Evolutionary conservation across 2,797 vertebrate species (phyloP).

Genomic region (Sternarchorhynchus goeldii): DNA sequence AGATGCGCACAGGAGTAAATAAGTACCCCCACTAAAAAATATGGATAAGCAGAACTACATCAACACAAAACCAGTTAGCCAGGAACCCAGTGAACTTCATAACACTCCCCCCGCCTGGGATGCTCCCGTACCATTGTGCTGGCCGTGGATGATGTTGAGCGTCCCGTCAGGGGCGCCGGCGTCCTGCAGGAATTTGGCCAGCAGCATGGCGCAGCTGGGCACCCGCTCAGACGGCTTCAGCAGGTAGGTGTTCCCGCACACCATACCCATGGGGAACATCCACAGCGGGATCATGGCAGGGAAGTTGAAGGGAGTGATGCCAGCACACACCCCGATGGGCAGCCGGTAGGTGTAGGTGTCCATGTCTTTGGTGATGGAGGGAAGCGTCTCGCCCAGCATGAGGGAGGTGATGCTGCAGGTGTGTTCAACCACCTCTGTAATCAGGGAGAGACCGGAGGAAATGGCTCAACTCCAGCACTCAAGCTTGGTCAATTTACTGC

Average conservation of each 20-base stretch:
- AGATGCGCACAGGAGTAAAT: constrained; percentile 51
- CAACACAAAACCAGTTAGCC: too few relatives aligned
- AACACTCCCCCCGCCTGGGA: constrained; percentile 50
- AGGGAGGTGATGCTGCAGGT: constrained; percentile 93
- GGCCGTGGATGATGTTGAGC: constrained; percentile 92
- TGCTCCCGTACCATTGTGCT: constrained; percentile 81
- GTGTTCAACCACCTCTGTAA: constrained; percentile 95
- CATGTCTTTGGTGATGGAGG: constrained; percentile 96
- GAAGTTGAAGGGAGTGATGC: constrained; percentile 95
- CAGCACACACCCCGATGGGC: constrained; percentile 91
- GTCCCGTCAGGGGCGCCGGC: constrained; percentile 93
- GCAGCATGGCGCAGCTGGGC: constrained; percentile 89
- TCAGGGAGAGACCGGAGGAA: neutral
- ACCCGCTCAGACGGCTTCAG: constrained; percentile 95
- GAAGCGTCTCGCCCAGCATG: constrained; percentile 93
- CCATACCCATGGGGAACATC: constrained; percentile 97
- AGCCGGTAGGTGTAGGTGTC: constrained; percentile 90
- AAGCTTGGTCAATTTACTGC: too few relatives aligned
- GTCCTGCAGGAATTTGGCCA: constrained; percentile 91
- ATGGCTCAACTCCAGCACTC: neutral
- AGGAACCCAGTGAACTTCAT: too few relatives aligned
- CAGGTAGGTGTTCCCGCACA: constrained; percentile 93
- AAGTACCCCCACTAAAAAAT: constrained; percentile 39
- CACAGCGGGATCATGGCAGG: constrained; percentile 97
- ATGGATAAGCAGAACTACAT: too few relatives aligned